Percentiles rank a stretch among this genome's conserved stretches.
Conservation (phyloP, 2,113 vertebrate species). For the Myotis brandtii region DNA sequence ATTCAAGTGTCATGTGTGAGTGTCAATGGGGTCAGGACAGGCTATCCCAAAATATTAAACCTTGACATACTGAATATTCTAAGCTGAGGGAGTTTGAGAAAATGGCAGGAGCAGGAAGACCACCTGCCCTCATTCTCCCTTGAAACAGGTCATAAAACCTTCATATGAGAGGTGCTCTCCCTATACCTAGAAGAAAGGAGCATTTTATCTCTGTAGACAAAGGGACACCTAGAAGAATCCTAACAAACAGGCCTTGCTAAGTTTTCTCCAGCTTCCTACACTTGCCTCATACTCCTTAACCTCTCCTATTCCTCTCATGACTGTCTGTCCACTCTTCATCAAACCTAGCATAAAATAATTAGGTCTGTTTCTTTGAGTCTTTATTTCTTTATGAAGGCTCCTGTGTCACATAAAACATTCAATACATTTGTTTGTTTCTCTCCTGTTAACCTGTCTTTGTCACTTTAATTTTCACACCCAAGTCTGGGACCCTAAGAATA, state of each 20-base stretch:
- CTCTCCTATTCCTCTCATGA: neutral
- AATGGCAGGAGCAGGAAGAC: neutral
- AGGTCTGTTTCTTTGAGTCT: neutral
- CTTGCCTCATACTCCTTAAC: neutral
- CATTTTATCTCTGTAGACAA: slow-evolving; percentile 14
- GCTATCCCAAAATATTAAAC: neutral
- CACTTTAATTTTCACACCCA: neutral
- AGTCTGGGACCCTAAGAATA: neutral
- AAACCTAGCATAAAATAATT: neutral
- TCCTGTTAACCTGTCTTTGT: neutral
- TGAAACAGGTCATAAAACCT: neutral
- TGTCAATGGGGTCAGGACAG: neutral
- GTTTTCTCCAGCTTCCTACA: neutral
- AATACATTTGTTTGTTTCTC: neutral
- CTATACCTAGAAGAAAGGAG: neutral
- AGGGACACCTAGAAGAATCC: neutral
- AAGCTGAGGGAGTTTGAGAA: neutral
- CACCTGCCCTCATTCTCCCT: neutral
- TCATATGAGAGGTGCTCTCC: neutral
- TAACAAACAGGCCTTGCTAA: neutral
- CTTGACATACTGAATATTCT: neutral
- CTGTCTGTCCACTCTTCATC: neutral
- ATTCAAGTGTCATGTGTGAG: neutral
- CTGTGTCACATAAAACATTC: neutral
- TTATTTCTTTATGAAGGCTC: neutral